These are phyloP conservation scores for Neopelma chrysocephalum DNA, from an alignment of 2,797 vertebrate genomes.

Conservation along the genomic window DNA sequence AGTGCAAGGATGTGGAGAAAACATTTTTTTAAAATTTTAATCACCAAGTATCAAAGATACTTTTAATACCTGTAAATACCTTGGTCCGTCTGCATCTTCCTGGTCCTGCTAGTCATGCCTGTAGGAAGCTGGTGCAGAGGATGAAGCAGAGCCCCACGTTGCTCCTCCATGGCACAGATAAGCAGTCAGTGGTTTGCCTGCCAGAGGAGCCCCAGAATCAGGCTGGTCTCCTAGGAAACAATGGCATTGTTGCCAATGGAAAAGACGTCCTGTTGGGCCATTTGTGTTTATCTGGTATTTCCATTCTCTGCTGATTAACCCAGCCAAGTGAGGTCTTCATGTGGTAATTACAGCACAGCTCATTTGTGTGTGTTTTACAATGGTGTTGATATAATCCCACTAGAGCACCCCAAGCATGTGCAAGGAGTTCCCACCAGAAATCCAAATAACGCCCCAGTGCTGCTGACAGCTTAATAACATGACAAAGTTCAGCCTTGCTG, in stretches of 20 bases:
- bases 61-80: neutral
- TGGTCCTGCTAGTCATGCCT: neutral
- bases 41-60: neutral
- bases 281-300: conserved; percentile 52
- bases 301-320: conserved; percentile 66
- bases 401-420: conserved; percentile 76
- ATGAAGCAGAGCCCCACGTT: neutral
- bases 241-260: conserved; percentile 36
- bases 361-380: conserved; percentile 79
- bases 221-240: neutral
- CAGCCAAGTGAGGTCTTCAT: conserved; percentile 49
- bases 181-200: neutral
- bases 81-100: neutral
- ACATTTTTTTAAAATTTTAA: neutral
- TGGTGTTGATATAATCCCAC: conserved; percentile 83
- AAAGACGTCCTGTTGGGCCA: conserved; percentile 37
- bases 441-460: conserved; percentile 76
- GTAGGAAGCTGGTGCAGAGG: neutral
- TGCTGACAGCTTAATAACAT: conserved; percentile 87
- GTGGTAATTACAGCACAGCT: conserved; percentile 71
- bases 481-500: conserved; percentile 82
- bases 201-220: neutral
- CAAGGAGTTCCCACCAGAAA: conserved; percentile 83
- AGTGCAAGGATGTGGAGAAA: neutral
- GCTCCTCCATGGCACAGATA: neutral